A percentile compares a stretch with the other conserved stretches of the same genome.
These are phyloP conservation scores for Polypterus senegalus DNA, from an alignment of 2,113 vertebrate species.

Conservation along the genomic window DNA sequence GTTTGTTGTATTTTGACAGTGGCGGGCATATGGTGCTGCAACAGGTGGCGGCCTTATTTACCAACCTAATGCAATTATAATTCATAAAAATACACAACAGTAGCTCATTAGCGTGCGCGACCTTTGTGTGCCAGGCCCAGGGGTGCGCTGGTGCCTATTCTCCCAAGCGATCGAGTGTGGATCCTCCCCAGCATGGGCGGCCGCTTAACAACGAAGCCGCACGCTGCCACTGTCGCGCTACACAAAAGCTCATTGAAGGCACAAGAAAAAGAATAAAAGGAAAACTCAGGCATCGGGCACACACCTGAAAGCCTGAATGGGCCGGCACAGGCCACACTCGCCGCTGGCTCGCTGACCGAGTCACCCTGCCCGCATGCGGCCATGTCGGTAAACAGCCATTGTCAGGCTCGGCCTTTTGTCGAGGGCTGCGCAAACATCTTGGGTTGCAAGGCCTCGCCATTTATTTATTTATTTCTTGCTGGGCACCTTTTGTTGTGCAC, in stretches of 20 bases:
- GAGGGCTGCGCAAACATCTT: conserved; percentile 40
- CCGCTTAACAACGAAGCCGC: too few relatives aligned
- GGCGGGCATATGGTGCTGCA: conserved; percentile 68
- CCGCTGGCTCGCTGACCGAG: too few relatives aligned
- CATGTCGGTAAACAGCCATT: conserved; percentile 47
- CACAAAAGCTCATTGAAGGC: too few relatives aligned
- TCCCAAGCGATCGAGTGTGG: conserved; percentile 34
- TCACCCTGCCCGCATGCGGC: conserved; percentile 13
- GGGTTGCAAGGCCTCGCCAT: conserved; percentile 16
- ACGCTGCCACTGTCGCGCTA: too few relatives aligned
- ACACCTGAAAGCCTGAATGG: too few relatives aligned
- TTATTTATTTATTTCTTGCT: not conserved
- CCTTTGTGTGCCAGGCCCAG: conserved; percentile 43
- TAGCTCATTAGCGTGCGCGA: conserved; percentile 84
- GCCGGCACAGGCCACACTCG: too few relatives aligned
- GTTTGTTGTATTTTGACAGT: conserved; percentile 81
- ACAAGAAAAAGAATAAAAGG: too few relatives aligned
- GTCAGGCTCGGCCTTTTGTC: conserved; percentile 44
- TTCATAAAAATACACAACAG: conserved; percentile 93
- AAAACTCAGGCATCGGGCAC: too few relatives aligned
- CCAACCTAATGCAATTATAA: conserved; percentile 89
- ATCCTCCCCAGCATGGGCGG: not conserved
- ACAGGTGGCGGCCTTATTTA: conserved; percentile 89
- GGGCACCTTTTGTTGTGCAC: not conserved
- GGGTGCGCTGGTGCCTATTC: conserved; percentile 36